Percentiles rank a stretch among this genome's conserved stretches.
phyloP scores from a whole-genome alignment of 2,888 invertebrate genomes.

The Monopis laevigella region DNA sequence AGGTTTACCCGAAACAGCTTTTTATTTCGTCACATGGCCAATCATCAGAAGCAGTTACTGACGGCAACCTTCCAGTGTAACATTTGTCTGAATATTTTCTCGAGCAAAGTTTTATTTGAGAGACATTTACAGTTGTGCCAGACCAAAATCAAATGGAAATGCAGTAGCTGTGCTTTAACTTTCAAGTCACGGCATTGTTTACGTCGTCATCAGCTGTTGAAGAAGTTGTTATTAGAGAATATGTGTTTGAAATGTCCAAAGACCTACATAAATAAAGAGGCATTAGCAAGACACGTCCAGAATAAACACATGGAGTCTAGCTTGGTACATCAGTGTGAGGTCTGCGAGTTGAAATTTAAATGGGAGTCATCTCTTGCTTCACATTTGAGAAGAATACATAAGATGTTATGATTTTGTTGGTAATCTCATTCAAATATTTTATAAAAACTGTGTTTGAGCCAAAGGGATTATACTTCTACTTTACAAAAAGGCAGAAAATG shows the following conservation, averaged over 20 bases:
- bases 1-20: constrained; percentile 56
- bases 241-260: constrained; percentile 51
- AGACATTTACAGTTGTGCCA: constrained; percentile 49
- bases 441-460: too few species aligned
- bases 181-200: constrained; percentile 56
- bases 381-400: constrained; percentile 48
- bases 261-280: constrained; percentile 44
- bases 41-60: constrained; percentile 46
- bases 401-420: too few species aligned
- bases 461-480: too few species aligned
- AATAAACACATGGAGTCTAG: constrained; percentile 52
- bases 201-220: constrained; percentile 46
- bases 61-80: constrained; percentile 48
- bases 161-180: constrained; percentile 49
- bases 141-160: constrained; percentile 31
- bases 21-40: constrained; percentile 57
- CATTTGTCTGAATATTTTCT: constrained; percentile 49
- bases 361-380: constrained; percentile 41
- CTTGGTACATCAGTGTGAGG: constrained; percentile 43
- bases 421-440: too few species aligned
- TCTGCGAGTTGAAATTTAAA: constrained; percentile 49
- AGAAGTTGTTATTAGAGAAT: constrained; percentile 46
- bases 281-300: constrained; percentile 39
- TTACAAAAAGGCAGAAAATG: too few species aligned
- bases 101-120: constrained; percentile 42